These are phyloP conservation scores for Anguilla japonica DNA, from an alignment of 2,113 vertebrate genomes.

Conservation along the genomic window DNA sequence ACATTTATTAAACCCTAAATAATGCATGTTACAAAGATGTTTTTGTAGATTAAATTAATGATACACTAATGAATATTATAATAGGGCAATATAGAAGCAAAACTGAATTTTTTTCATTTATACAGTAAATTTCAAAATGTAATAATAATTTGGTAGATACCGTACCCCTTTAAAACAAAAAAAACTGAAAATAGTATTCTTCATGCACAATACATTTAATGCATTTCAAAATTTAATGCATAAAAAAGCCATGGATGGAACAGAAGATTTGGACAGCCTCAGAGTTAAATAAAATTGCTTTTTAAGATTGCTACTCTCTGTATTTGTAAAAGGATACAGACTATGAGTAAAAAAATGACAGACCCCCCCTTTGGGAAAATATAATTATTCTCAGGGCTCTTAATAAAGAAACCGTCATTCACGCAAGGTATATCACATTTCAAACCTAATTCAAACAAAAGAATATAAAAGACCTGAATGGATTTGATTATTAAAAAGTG, in stretches of 20 bases:
- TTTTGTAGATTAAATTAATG: no score
- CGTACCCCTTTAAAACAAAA: neutral
- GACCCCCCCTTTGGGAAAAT: neutral
- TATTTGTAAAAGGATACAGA: neutral
- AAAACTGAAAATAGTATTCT: neutral
- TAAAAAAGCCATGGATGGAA: neutral
- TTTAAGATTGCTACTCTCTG: neutral
- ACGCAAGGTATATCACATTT: neutral
- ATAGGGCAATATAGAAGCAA: no score
- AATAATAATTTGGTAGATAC: neutral
- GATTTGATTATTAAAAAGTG: neutral
- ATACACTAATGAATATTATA: no score
- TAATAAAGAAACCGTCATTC: neutral
- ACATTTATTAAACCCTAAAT: no score
- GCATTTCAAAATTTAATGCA: no score
- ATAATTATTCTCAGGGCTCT: neutral
- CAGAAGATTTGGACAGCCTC: neutral
- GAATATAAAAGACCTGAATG: neutral
- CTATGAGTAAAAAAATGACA: neutral
- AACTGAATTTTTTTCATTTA: neutral
- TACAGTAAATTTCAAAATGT: neutral
- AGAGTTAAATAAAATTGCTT: neutral
- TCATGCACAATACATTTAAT: no score
- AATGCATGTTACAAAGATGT: no score
- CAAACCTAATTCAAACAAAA: neutral